Percentiles rank a stretch among this genome's conserved stretches.
Evolutionary conservation across 2,113 vertebrate species (phyloP).

Genomic region (Actenoides lindsayi): DNA sequence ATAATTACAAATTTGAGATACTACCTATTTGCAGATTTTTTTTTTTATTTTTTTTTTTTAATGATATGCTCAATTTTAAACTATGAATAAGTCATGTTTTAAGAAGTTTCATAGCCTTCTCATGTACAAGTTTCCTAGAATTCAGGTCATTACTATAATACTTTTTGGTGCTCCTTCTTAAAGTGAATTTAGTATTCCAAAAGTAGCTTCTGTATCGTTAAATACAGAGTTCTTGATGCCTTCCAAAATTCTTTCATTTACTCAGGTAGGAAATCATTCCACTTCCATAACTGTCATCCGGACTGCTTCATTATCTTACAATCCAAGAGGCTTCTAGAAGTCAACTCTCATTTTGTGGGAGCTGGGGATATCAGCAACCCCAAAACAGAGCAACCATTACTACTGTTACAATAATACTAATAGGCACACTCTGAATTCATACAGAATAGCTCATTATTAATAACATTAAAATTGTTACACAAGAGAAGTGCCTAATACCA

Average conservation of each 20-base stretch:
- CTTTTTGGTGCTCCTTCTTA: background rate
- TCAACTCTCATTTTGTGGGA: background rate
- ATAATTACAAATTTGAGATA: too few species aligned
- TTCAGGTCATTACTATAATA: too few species aligned
- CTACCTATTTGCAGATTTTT: too few species aligned
- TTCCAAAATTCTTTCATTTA: background rate
- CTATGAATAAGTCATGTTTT: too few species aligned
- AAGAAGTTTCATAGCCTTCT: too few species aligned
- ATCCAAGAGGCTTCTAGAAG: background rate
- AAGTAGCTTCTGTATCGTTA: background rate
- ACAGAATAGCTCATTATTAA: background rate
- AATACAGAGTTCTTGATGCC: background rate
- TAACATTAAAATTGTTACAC: background rate
- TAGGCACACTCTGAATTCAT: background rate
- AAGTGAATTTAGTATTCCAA: background rate
- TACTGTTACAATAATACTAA: background rate
- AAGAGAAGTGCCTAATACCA: background rate
- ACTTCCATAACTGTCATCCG: background rate
- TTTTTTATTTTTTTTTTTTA: too few species aligned
- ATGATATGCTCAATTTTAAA: too few species aligned
- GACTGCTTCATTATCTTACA: background rate
- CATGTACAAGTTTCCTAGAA: too few species aligned
- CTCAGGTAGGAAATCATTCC: background rate
- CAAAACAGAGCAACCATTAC: background rate
- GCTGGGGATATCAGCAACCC: background rate